These are phyloP conservation scores for Aramus guarauna DNA, from an alignment of 2,113 vertebrate genomes.

Conservation along the genomic window DNA sequence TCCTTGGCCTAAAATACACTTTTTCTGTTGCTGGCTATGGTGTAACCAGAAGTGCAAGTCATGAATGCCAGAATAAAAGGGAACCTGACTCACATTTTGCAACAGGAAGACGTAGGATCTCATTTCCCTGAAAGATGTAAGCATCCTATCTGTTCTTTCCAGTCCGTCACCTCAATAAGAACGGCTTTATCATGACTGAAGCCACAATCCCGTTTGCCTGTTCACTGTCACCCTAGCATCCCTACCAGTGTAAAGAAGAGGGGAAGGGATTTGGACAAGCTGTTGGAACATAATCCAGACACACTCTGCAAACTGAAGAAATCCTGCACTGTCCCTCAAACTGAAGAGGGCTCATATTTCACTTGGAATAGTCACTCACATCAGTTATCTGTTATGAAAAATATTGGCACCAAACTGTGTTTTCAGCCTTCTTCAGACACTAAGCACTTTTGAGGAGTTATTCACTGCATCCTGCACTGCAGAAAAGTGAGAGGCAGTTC, in stretches of 20 bases:
- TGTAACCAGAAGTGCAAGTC: neutral
- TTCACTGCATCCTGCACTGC: neutral
- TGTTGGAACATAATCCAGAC: neutral
- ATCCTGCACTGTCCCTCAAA: neutral
- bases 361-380: neutral
- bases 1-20: neutral
- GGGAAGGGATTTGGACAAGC: neutral
- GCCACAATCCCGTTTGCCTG: rapidly evolving
- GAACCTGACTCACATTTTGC: neutral
- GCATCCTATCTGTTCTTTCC: neutral
- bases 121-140: neutral
- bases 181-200: neutral
- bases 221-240: neutral
- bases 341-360: neutral
- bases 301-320: neutral
- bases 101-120: neutral
- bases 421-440: neutral
- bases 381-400: neutral
- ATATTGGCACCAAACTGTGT: neutral
- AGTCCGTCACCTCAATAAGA: rapidly evolving
- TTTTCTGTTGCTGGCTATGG: neutral
- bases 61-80: neutral
- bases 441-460: neutral
- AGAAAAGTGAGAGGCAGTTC: neutral
- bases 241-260: neutral